Percentiles rank a stretch among this genome's conserved stretches.
Conservation (phyloP, 2,888 invertebrate species). For the Platycheirus albimanus region DNA sequence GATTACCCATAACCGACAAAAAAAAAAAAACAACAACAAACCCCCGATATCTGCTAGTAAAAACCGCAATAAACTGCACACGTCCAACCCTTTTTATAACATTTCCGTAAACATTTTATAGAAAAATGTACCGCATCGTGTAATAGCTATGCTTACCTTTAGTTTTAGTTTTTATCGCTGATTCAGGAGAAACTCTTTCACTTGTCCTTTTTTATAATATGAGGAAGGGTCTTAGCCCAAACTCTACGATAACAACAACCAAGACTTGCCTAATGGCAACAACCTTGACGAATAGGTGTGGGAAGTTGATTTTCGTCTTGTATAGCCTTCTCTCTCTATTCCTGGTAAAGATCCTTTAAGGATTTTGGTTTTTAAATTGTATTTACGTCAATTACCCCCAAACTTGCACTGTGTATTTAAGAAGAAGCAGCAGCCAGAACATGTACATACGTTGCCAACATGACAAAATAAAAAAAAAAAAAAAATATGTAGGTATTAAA, state of each 20-base stretch:
- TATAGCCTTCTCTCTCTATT: constrained; percentile 25
- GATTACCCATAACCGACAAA: constrained; percentile 13
- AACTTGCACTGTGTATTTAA: constrained; percentile 4
- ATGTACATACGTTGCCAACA: neutral
- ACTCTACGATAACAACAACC: neutral
- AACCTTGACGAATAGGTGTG: constrained; percentile 40
- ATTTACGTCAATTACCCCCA: constrained; percentile 42
- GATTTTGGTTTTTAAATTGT: constrained; percentile 45
- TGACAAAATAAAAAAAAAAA: neutral
- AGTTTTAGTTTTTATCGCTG: constrained; percentile 66
- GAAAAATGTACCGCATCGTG: constrained; percentile 54
- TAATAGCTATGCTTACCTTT: constrained; percentile 55
- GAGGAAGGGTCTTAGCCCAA: constrained; percentile 4
- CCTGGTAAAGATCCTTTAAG: constrained; percentile 5
- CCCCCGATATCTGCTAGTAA: no score
- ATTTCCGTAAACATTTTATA: constrained; percentile 65
- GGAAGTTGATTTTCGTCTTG: neutral
- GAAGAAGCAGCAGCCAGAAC: constrained; percentile 3
- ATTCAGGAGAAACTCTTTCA: constrained; percentile 57
- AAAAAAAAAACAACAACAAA: no score
- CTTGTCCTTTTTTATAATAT: constrained; percentile 9
- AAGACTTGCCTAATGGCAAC: constrained; percentile 32
- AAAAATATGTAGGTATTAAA: constrained; percentile 20
- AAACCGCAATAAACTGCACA: constrained; percentile 53
- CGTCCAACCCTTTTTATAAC: constrained; percentile 60